Evolutionary conservation across 1,140 invertebrate species (phyloP).

Genomic region (Helicoverpa zea): DNA sequence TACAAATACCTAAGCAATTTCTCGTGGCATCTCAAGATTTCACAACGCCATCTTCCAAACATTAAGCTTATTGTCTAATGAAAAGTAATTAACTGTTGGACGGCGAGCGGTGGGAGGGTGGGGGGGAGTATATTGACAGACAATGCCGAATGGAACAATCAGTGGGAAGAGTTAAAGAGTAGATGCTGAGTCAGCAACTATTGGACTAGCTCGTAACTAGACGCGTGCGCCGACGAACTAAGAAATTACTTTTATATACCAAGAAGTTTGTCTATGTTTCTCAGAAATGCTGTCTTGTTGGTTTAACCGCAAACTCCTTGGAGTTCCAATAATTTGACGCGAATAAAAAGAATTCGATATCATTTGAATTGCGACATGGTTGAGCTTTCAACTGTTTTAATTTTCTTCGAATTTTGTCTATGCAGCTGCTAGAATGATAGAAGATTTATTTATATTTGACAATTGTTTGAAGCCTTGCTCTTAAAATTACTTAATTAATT

Average conservation of each 20-base stretch:
- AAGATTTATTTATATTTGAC: no score
- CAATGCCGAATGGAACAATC: conserved; percentile 84
- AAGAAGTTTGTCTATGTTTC: not conserved
- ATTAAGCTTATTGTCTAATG: conserved; percentile 81
- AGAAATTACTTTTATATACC: conserved; percentile 21
- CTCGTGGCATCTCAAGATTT: conserved; percentile 50
- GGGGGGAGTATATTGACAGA: conserved; percentile 73
- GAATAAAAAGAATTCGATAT: not conserved
- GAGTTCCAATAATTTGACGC: not conserved
- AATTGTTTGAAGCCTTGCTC: no score
- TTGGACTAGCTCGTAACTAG: conserved; percentile 73
- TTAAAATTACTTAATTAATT: no score
- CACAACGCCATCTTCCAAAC: conserved; percentile 60
- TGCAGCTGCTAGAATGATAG: no score
- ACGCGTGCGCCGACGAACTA: conserved; percentile 49
- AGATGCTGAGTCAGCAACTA: conserved; percentile 82
- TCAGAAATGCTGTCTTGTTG: not conserved
- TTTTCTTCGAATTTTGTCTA: no score
- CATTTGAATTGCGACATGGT: not conserved
- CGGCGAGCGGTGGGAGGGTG: conserved; percentile 48
- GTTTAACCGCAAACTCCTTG: not conserved
- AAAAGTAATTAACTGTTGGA: conserved; percentile 84
- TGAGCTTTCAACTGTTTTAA: no score
- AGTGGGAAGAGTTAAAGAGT: conserved; percentile 80
- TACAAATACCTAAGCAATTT: not conserved